Base-by-base conservation (phyloP, 1,140 invertebrate genomes). In the Ceratitis capitata region DNA sequence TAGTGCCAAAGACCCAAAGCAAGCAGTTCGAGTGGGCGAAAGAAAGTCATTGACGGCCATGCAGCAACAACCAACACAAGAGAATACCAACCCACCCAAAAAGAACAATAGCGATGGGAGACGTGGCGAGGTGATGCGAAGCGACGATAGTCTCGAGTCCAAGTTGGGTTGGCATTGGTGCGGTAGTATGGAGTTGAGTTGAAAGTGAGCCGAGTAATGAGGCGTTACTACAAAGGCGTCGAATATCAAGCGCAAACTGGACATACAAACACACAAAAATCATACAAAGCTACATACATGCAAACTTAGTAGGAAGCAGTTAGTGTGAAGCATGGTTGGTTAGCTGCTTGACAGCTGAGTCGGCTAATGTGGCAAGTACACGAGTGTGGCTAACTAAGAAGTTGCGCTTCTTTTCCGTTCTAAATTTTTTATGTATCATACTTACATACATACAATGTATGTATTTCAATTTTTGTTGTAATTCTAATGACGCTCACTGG, bases 1-100 rank as follows among this genome's bases (percentile, higher is more conserved):
- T 78, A 47, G 69, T 47, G n/a, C 69, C 69, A 78, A 78, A 78
- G 69, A 47, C 35, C 39, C 69, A n/a, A n/a, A n/a, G n/a, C n/a
- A n/a, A 64, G 39, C 39, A 23, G 45, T n/a, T 78, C 45, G 69
- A 78, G 69, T 78, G 69, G 69, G 69, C 42, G 69, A 78, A 45
- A 14, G 39, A 45, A 78, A 78, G 39, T 23, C 69, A 19, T 78
- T 78, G 69, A 23, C 19, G 42, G n/a, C 39, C 39, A 74, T 16
- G n/a, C 35, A 16, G 23, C 56, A 26, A 61, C n/a, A n/a, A n/a
- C n/a, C n/a, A 29, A 35, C 69, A 74, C 69, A 74, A 39, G 69
- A 39, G 69, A 74, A 74, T 74, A 42, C 39, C 35, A 35, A 78
- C 39, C 39, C n/a, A 19, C 16, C 42, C 69, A 39, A 69, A 5